Evolutionary conservation across 2,888 invertebrate genomes (phyloP), one percentile per base, ranked within the genome.

Genomic region (Mimumesa dahlbomi): DNA sequence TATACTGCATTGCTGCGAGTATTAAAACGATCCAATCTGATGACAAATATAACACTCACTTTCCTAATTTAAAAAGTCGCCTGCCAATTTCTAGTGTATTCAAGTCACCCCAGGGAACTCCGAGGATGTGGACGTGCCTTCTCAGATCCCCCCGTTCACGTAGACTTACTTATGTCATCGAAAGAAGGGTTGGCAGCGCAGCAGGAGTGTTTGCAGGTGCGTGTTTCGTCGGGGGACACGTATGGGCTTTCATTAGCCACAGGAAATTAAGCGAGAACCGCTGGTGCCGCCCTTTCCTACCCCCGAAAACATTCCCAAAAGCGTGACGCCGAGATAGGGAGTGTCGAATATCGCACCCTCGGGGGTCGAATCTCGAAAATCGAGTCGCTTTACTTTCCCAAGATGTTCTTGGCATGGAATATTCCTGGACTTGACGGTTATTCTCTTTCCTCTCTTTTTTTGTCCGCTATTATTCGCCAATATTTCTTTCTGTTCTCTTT

Each of bases 231-330:
- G 43, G 58, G 67, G 63, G 59, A 58, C 64, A 61, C 50, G 81
- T 81, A 81, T 69, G 79, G 73, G 73, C 86, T 87, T 87, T 88
- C 88, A 88, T 88, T 88, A 88, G 86, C 85, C 87, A 73, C 87
- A 87, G 88, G 88, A 88, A 88, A 88, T 88, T 86, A 88, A 88
- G 81, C 81, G 82, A 84, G 81, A 72, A 79, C 82, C 83, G 75
- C 79, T 53, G 49, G 42, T 45, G 68, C 52, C 71, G 46, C 50
- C 49, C 61, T 58, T 43, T 40, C 31, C 46, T 56, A 49, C 53
- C 46, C 46, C 19, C 40, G 22, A 34, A 42, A 61, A 36, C 40
- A 45, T 50, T 48, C 36, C 68, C 49, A 53, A 52, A 74, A 74
- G 64, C 67, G 68, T 69, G 62, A 67, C 21, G 40, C 53, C 58